Conservation (phyloP, 2,797 vertebrate genomes). For the Tiaroga cobitis region DNA sequence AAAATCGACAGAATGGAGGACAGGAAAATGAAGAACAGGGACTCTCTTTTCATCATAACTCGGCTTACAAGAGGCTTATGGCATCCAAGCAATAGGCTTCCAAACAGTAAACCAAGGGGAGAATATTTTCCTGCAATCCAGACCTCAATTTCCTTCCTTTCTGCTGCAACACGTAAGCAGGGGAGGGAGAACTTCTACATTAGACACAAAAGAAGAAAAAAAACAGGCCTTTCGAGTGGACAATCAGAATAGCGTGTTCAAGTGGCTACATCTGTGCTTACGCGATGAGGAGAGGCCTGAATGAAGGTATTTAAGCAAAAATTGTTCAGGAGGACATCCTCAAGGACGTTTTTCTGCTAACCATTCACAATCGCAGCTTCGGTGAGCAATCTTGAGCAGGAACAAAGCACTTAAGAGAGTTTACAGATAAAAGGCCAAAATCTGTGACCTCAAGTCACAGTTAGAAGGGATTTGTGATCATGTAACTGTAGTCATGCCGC, state of each 20-base stretch:
- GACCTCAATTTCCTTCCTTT: slow-evolving; percentile 35
- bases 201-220: slow-evolving; percentile 26
- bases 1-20: background rate
- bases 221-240: slow-evolving; percentile 6
- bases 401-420: background rate
- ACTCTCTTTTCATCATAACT: background rate
- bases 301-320: slow-evolving; percentile 19
- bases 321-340: slow-evolving; percentile 17
- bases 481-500: background rate
- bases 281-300: background rate
- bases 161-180: background rate
- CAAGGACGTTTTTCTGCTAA: background rate
- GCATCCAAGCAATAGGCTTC: background rate
- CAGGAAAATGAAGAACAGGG: background rate
- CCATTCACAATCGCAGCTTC: background rate
- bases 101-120: background rate
- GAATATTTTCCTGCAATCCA: slow-evolving; percentile 25
- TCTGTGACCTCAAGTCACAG: background rate
- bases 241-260: slow-evolving; percentile 7
- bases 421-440: background rate
- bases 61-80: background rate
- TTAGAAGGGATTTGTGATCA: background rate
- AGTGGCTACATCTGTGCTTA: slow-evolving; percentile 33
- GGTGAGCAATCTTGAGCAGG: background rate
- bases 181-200: background rate